These are phyloP conservation scores for Trichoplusia ni DNA, from an alignment of 1,140 invertebrate species.

Conservation along the genomic window DNA sequence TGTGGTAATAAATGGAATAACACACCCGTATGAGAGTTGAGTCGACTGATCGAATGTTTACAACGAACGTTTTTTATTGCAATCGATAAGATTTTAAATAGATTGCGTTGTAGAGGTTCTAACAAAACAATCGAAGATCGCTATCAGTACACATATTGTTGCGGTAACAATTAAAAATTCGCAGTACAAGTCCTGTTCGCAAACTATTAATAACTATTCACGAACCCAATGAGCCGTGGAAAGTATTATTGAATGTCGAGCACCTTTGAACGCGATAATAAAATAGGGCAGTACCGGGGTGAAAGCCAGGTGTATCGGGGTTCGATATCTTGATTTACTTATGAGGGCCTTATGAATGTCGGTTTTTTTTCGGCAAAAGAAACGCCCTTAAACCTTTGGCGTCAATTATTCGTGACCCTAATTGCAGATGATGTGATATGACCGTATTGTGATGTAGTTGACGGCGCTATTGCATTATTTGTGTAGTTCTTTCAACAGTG, in stretches of 20 bases:
- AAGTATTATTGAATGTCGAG: constrained; percentile 68
- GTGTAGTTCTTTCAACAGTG: constrained; percentile 51
- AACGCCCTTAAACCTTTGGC: constrained; percentile 71
- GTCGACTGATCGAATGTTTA: too few species aligned
- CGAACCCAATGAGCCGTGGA: constrained; percentile 65
- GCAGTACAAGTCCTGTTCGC: constrained; percentile 45
- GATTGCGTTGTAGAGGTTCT: background rate
- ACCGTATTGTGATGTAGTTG: constrained; percentile 61
- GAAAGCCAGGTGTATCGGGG: constrained; percentile 75
- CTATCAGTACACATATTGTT: constrained; percentile 42
- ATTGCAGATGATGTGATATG: constrained; percentile 78
- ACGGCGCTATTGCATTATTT: constrained; percentile 71
- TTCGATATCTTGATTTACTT: constrained; percentile 78
- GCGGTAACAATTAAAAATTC: constrained; percentile 42
- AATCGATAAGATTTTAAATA: background rate
- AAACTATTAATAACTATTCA: constrained; percentile 43
- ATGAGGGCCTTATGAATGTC: constrained; percentile 71
- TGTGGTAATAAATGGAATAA: too few species aligned
- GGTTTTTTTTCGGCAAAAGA: constrained; percentile 57
- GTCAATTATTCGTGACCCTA: constrained; percentile 78
- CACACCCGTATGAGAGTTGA: too few species aligned
- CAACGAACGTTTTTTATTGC: background rate
- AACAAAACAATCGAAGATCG: constrained; percentile 34
- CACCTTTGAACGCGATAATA: constrained; percentile 54
- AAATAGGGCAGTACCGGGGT: constrained; percentile 51